Evolutionary conservation across 2,113 vertebrate genomes (phyloP).

Genomic region (Dipodomys spectabilis): DNA sequence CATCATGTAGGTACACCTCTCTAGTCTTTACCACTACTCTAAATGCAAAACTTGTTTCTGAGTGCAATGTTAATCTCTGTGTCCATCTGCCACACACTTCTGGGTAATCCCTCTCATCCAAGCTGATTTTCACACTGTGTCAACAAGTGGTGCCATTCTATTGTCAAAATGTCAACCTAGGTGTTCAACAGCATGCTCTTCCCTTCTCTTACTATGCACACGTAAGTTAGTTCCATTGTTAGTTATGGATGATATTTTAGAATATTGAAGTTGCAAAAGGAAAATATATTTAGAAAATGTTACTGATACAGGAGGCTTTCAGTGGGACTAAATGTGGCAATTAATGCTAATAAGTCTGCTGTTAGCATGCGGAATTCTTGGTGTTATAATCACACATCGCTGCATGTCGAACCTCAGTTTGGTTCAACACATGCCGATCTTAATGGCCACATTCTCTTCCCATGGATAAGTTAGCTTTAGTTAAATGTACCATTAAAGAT

Average conservation of each 20-base stretch:
- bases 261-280: slow-evolving; percentile 46
- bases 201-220: neutral
- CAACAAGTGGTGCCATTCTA: neutral
- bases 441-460: slow-evolving; percentile 84
- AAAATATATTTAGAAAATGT: slow-evolving; percentile 71
- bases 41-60: neutral
- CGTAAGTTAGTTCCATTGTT: neutral
- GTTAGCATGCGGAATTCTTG: slow-evolving; percentile 78
- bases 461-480: slow-evolving; percentile 83
- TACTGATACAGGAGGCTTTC: slow-evolving; percentile 74
- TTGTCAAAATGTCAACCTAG: neutral
- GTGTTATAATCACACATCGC: slow-evolving; percentile 77
- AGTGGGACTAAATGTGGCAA: slow-evolving; percentile 75
- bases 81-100: neutral
- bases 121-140: neutral
- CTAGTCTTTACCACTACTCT: neutral
- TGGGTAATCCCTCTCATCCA: neutral
- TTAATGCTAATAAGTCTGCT: slow-evolving; percentile 85
- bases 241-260: slow-evolving; percentile 61
- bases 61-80: too few species aligned
- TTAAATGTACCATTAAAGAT: slow-evolving; percentile 88
- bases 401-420: slow-evolving; percentile 81
- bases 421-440: slow-evolving; percentile 81
- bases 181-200: neutral
- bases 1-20: neutral